Percentiles rank a stretch among this genome's conserved stretches.
These are phyloP conservation scores for Bufotes viridis DNA, from an alignment of 2,797 vertebrate species.

Conservation along the genomic window DNA sequence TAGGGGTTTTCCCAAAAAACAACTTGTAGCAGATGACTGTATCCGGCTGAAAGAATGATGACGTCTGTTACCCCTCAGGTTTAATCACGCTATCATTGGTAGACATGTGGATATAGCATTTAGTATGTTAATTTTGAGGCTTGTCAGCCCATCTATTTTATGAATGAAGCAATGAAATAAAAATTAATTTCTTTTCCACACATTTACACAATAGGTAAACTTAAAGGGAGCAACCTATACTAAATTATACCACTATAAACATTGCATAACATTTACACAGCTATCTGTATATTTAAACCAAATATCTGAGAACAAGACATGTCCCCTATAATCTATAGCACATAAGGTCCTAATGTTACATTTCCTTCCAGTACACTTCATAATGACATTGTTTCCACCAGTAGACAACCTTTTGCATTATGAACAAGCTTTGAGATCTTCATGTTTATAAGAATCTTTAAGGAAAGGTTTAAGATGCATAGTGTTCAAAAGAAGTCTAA, in stretches of 20 bases:
- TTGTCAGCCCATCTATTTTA: background rate
- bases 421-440: background rate
- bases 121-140: background rate
- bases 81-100: background rate
- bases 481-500: background rate
- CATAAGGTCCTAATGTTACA: background rate
- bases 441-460: background rate
- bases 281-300: background rate
- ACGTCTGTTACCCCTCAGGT: background rate
- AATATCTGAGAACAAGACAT: background rate
- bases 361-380: background rate
- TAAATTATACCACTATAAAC: background rate
- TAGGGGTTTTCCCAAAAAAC: background rate
- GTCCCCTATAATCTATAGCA: background rate
- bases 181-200: background rate
- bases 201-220: background rate
- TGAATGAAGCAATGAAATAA: background rate
- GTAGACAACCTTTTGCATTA: background rate
- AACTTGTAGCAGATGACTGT: background rate
- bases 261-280: background rate
- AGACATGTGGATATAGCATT: background rate
- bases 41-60: background rate
- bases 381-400: background rate
- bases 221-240: background rate
- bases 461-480: background rate